These are phyloP conservation scores for Anticlea derivata DNA, from an alignment of 2,888 invertebrate species.

Conservation along the genomic window DNA sequence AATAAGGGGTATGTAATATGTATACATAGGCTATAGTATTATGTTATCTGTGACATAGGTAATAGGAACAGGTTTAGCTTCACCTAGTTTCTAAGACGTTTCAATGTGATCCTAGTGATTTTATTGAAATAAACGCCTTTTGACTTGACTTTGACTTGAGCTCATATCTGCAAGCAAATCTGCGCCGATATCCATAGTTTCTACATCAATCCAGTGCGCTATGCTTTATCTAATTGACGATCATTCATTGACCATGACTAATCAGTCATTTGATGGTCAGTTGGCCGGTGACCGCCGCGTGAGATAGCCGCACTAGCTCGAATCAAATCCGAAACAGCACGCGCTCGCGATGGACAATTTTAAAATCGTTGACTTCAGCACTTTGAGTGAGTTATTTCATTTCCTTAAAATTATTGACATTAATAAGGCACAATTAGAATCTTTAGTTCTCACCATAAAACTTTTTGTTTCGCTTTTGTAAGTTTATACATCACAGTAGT, in stretches of 20 bases:
- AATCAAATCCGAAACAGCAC: conserved; percentile 29
- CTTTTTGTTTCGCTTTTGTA: neutral
- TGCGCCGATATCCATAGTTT: conserved; percentile 2
- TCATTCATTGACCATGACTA: conserved; percentile 63
- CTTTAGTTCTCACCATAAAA: too few relatives aligned
- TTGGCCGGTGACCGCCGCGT: conserved; percentile 65
- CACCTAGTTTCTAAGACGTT: too few relatives aligned
- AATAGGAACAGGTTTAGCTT: too few relatives aligned
- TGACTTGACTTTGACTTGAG: too few relatives aligned
- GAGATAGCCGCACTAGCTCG: conserved; percentile 44
- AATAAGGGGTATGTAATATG: too few relatives aligned
- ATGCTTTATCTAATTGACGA: conserved; percentile 74
- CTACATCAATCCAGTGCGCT: conserved; percentile 4
- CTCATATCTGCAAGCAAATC: too few relatives aligned
- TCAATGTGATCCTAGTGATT: too few relatives aligned
- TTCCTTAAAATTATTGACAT: too few relatives aligned
- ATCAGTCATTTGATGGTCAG: conserved; percentile 53
- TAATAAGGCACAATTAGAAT: too few relatives aligned
- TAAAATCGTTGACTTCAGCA: conserved; percentile 64
- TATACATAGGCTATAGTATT: too few relatives aligned
- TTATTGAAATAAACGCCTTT: too few relatives aligned
- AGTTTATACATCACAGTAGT: conserved; percentile 5
- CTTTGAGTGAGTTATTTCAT: conserved; percentile 66
- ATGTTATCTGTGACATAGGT: too few relatives aligned
- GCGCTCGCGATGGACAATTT: conserved; percentile 60